phyloP scores from a whole-genome alignment of 2,888 invertebrate genomes.

The Cephonodes hylas region DNA sequence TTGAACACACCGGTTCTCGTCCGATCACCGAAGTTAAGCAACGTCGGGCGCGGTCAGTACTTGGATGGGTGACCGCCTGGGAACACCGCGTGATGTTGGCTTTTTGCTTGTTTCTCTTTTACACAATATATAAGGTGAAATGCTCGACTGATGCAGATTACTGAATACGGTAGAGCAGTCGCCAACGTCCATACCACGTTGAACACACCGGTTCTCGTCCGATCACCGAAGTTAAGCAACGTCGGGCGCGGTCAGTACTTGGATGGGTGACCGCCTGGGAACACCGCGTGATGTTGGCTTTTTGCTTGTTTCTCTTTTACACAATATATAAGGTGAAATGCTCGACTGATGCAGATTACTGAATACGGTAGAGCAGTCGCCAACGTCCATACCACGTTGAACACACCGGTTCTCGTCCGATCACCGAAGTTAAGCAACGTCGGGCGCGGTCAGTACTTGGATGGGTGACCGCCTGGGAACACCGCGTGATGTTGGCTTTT shows the following conservation, averaged over 20 bases:
- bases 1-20: slow-evolving; percentile 76
- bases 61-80: slow-evolving; percentile 77
- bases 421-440: slow-evolving; percentile 77
- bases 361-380: too few species aligned
- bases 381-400: slow-evolving; percentile 71
- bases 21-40: slow-evolving; percentile 78
- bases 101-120: slow-evolving; percentile 34
- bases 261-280: slow-evolving; percentile 71
- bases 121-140: too few species aligned
- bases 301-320: slow-evolving; percentile 15
- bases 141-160: too few species aligned
- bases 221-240: slow-evolving; percentile 73
- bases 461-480: slow-evolving; percentile 76
- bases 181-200: slow-evolving; percentile 41
- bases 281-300: slow-evolving; percentile 49
- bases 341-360: too few species aligned
- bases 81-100: slow-evolving; percentile 68
- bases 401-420: slow-evolving; percentile 76
- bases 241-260: slow-evolving; percentile 70
- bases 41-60: slow-evolving; percentile 76
- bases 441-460: slow-evolving; percentile 76
- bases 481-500: slow-evolving; percentile 66
- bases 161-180: too few species aligned
- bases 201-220: slow-evolving; percentile 70
- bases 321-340: too few species aligned